Base-by-base conservation (phyloP, 2,113 vertebrate species). In the Galemys pyrenaicus region DNA sequence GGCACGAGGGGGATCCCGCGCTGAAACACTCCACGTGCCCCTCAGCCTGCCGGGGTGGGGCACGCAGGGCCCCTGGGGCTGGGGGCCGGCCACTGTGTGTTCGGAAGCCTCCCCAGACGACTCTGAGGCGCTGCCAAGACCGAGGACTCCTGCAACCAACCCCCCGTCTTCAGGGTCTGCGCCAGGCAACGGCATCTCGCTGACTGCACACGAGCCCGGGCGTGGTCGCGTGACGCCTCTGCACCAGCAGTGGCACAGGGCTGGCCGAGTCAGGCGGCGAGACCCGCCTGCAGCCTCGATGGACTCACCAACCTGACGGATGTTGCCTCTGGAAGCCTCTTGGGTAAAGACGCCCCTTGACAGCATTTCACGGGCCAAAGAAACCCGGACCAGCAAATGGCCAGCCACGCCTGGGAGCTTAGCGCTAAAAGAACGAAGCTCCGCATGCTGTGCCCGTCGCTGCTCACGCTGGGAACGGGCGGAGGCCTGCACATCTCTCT, bases 391-490 rank as follows among this genome's bases (percentile, higher is more conserved):
- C n/a, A n/a, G n/a, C 56, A 77, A 70, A 88, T 0, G 15, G 60
- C n/a, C 44, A 35, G 26, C 26, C n/a, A 39, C 73, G 51, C 8
- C 35, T 0, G 5, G 39, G 44, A 74, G 35, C 54, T 2, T 17
- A 70, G 41, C 67, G 26, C 51, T 44, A 24, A 3, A 32, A 44
- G 54, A 49, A 30, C 6, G 1, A 1, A 3, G 32, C 51, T 44
- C 9, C n/a, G n/a, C n/a, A n/a, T n/a, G n/a, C n/a, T n/a, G n/a
- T n/a, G 12, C 16, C 19, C 80, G 62, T 46, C 8, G 3, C 6
- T 0, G 1, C 32, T 39, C 10, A 39, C 6, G n/a, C 56, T 54
- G 4, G 3, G 26, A 41, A 62, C 35, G 28, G 0, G 41, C 2
- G 26, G 4, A 3, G 3, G 39, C 65, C 79, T 32, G 0, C 64